phyloP scores from a whole-genome alignment of 1,140 invertebrate species.

The Apis cerana region DNA sequence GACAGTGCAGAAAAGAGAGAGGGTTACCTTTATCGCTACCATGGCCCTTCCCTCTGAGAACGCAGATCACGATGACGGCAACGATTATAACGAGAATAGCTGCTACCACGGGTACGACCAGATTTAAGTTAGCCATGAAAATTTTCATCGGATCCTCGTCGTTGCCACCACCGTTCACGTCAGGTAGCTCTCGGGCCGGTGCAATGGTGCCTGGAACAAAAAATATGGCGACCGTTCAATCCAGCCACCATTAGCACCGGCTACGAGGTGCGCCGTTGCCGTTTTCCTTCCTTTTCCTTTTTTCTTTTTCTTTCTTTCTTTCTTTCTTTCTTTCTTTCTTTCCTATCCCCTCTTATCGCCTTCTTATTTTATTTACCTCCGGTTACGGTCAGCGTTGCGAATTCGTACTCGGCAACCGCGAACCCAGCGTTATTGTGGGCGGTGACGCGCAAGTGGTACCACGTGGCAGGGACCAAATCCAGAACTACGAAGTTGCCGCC shows the following conservation, averaged over 20 bases:
- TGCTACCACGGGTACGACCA: slow-evolving; percentile 96
- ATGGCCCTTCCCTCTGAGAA: slow-evolving; percentile 90
- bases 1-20: slow-evolving; percentile 58
- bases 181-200: slow-evolving; percentile 91
- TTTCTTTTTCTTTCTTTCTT: background rate
- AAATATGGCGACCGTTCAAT: slow-evolving; percentile 66
- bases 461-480: slow-evolving; percentile 95
- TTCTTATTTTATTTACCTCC: slow-evolving; percentile 87
- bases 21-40: slow-evolving; percentile 89
- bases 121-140: slow-evolving; percentile 93
- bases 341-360: no score
- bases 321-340: slow-evolving; percentile 24
- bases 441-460: slow-evolving; percentile 95
- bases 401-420: slow-evolving; percentile 96
- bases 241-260: slow-evolving; percentile 80
- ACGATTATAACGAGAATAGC: slow-evolving; percentile 95
- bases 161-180: slow-evolving; percentile 83
- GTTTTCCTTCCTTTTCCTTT: background rate
- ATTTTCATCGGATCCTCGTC: slow-evolving; percentile 91
- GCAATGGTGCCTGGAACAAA: slow-evolving; percentile 95
- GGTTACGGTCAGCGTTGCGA: slow-evolving; percentile 95
- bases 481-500: slow-evolving; percentile 94
- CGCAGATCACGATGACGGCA: slow-evolving; percentile 94
- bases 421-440: slow-evolving; percentile 98
- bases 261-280: slow-evolving; percentile 65